Conservation (phyloP, 2,797 vertebrate species). For the Novumbra hubbsi region DNA sequence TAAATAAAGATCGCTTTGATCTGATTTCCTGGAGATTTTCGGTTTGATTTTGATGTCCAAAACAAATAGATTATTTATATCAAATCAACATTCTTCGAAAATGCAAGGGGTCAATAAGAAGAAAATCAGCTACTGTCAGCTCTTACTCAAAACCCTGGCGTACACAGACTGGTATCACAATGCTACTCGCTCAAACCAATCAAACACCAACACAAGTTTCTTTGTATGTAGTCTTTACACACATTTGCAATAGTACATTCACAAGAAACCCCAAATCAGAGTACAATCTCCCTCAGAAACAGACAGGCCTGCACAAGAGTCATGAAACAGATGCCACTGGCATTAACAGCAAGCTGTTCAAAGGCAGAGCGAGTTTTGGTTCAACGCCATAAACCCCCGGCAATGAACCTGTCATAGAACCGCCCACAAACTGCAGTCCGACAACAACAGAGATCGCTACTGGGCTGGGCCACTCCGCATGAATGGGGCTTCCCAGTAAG, state of each 20-base stretch:
- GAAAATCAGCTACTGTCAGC: no score
- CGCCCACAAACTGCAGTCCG: not conserved
- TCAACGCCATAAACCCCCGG: slow-evolving; percentile 4
- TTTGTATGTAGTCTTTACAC: not conserved
- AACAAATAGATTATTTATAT: no score
- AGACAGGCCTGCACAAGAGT: not conserved
- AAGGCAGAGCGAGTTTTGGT: not conserved
- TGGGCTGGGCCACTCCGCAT: not conserved
- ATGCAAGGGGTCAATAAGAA: no score
- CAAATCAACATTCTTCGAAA: no score
- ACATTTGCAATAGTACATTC: not conserved
- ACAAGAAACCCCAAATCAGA: not conserved
- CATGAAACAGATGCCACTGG: not conserved
- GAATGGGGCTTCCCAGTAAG: not conserved
- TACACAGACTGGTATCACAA: not conserved
- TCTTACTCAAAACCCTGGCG: no score
- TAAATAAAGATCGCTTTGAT: no score
- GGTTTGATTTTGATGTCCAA: no score
- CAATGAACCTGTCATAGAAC: not conserved
- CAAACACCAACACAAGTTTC: not conserved
- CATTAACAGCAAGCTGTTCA: slow-evolving; percentile 5
- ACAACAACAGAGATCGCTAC: not conserved
- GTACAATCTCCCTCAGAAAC: not conserved
- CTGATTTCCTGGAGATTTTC: no score
- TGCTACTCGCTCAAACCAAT: not conserved